Evolutionary conservation across 2,113 vertebrate species (phyloP), one percentile per base, ranked within the genome.

Genomic region (Ardeotis arabs): DNA sequence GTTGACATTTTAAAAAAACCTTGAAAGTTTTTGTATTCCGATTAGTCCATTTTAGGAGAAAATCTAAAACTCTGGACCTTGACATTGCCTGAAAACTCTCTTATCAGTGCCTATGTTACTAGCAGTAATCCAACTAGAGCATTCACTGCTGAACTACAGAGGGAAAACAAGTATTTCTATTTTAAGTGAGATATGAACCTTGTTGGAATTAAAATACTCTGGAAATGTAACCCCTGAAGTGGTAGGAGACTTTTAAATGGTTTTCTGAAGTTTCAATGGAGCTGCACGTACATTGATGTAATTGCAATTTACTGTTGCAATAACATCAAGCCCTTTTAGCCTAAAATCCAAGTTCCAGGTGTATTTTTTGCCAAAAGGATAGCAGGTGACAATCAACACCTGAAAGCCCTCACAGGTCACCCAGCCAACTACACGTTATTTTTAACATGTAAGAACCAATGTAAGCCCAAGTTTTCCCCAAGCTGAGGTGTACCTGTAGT

Each of bases 151-250:
- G 76, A 96, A 87, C 76, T 82, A 72, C 77, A 75, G 66, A 69
- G 88, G 68, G 64, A 95, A 95, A 95, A 87, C 4, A 28, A 94
- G 20, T 81, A 73, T 84, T 95, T 95, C 89, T 96, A 92, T 95
- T 96, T 95, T 95, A 89, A 76, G 83, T 75, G n/a, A 68, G 44
- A 49, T 39, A 14, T 41, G 62, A 94, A 94, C 88, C 85, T 94
- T 21, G 1, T 1, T 82, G 86, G 89, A 96, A 93, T 82, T 93
- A 75, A 93, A 93, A 89, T 52, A 78, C 29, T 0, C 68, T 90
- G 59, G 29, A 94, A 90, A 60, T 86, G 37, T 93, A 96, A 95
- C 64, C 83, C 83, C 49, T 92, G 90, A 83, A 60, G 73, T 28
- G 22, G 14, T 28, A 81, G 47, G 18, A 92, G 16, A 23, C 37